Evolutionary conservation across 2,797 vertebrate genomes (phyloP).

Genomic region (Hipposideros larvatus): DNA sequence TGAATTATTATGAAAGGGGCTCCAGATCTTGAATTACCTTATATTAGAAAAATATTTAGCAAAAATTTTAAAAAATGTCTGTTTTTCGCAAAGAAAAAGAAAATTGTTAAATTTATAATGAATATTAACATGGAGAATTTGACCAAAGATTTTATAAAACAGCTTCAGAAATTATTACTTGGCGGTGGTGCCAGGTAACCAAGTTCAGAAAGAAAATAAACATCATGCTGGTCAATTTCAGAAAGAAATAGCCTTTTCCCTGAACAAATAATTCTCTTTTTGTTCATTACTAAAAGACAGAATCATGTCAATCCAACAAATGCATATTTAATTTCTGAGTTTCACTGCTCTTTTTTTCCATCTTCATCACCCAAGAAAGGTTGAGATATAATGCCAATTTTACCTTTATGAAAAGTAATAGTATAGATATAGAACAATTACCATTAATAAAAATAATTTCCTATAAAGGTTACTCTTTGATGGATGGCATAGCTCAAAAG

Average conservation of each 20-base stretch:
- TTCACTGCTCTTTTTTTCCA: constrained; percentile 13
- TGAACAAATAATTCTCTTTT: background rate
- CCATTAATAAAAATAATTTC: background rate
- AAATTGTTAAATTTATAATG: constrained; percentile 10
- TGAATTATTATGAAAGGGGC: background rate
- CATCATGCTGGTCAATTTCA: background rate
- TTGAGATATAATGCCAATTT: background rate
- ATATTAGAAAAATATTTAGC: constrained; percentile 31
- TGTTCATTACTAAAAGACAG: background rate
- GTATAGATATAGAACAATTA: background rate
- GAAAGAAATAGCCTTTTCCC: background rate
- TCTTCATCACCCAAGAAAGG: background rate
- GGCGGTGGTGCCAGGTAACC: background rate
- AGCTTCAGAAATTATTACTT: background rate
- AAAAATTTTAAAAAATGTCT: background rate
- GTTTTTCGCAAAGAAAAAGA: constrained; percentile 9
- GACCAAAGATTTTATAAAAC: background rate
- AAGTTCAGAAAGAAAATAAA: constrained; percentile 48
- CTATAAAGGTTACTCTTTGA: background rate
- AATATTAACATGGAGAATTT: background rate
- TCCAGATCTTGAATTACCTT: background rate
- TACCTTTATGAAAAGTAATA: background rate
- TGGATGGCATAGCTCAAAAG: background rate
- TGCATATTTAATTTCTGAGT: background rate
- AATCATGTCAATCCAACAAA: background rate